Percentiles rank a stretch among this genome's conserved stretches.
These are phyloP conservation scores for Pogonomyrmex barbatus DNA, from an alignment of 1,140 invertebrate genomes.

Conservation along the genomic window DNA sequence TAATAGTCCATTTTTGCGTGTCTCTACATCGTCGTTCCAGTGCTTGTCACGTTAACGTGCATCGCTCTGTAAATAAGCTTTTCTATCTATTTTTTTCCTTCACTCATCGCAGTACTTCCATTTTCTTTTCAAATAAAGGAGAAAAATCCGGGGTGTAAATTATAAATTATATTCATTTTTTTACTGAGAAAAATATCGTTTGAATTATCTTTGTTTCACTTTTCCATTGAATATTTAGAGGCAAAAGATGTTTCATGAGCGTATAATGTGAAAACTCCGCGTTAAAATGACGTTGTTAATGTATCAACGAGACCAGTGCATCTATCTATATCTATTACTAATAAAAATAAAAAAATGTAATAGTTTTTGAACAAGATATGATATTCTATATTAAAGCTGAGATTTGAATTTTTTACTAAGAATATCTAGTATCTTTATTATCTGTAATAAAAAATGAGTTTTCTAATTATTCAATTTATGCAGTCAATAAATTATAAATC, in stretches of 20 bases:
- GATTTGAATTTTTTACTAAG: background rate
- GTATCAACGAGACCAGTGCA: too few species aligned
- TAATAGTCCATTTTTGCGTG: constrained; percentile 63
- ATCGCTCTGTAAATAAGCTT: constrained; percentile 24
- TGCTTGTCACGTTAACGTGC: background rate
- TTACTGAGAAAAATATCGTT: background rate
- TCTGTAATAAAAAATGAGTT: background rate
- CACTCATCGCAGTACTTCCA: background rate
- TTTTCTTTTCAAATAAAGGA: background rate
- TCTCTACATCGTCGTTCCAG: constrained; percentile 32
- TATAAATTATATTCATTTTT: background rate
- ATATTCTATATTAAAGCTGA: background rate
- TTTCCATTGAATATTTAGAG: background rate
- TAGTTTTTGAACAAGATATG: background rate
- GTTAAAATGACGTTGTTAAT: constrained; percentile 2
- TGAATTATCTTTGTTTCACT: background rate
- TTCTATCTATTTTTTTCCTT: background rate
- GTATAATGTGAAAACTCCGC: background rate
- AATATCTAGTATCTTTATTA: background rate
- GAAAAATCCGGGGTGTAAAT: background rate
- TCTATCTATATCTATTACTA: background rate
- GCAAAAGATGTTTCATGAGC: background rate
- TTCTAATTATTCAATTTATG: background rate
- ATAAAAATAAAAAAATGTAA: background rate
- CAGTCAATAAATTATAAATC: too few species aligned